These are phyloP conservation scores for Stomatorhinus ivindoensis DNA, from an alignment of 2,113 vertebrate genomes.

Conservation along the genomic window DNA sequence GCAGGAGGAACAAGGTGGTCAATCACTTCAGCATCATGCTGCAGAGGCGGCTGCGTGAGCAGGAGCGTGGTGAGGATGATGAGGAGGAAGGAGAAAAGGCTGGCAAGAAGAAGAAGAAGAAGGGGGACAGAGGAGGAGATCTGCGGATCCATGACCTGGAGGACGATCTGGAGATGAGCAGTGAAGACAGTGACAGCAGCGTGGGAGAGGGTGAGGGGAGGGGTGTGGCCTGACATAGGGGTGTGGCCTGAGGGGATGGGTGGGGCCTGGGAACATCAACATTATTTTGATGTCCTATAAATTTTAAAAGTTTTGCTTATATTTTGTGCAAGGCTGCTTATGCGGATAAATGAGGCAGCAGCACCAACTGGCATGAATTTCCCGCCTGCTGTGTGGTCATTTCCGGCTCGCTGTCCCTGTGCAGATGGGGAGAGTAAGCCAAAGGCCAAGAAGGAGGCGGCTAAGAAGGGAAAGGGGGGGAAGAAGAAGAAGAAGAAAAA, in stretches of 20 bases:
- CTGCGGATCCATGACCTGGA: slow-evolving; percentile 83
- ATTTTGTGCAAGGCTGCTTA: not conserved
- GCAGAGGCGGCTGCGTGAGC: slow-evolving; percentile 76
- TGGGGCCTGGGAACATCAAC: not conserved
- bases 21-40: slow-evolving; percentile 97
- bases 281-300: not conserved
- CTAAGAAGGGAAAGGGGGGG: slow-evolving; percentile 56
- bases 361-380: too few species aligned
- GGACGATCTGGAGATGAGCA: slow-evolving; percentile 82
- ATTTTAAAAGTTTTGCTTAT: not conserved
- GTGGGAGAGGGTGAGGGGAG: slow-evolving; percentile 64
- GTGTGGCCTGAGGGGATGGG: not conserved
- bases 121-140: slow-evolving; percentile 50
- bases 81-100: slow-evolving; percentile 66
- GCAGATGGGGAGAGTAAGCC: slow-evolving; percentile 56
- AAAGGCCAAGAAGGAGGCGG: slow-evolving; percentile 50
- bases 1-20: slow-evolving; percentile 84
- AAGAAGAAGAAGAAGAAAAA: slow-evolving; percentile 65
- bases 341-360: not conserved
- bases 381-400: too few species aligned
- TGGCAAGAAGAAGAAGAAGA: slow-evolving; percentile 63
- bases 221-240: not conserved
- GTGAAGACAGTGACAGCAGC: slow-evolving; percentile 73
- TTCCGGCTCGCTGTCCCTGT: not conserved
- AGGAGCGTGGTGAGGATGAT: slow-evolving; percentile 67